Percentiles rank a stretch among this genome's conserved stretches.
phyloP scores from a whole-genome alignment of 2,888 invertebrate species.

The Fragum sueziense region DNA sequence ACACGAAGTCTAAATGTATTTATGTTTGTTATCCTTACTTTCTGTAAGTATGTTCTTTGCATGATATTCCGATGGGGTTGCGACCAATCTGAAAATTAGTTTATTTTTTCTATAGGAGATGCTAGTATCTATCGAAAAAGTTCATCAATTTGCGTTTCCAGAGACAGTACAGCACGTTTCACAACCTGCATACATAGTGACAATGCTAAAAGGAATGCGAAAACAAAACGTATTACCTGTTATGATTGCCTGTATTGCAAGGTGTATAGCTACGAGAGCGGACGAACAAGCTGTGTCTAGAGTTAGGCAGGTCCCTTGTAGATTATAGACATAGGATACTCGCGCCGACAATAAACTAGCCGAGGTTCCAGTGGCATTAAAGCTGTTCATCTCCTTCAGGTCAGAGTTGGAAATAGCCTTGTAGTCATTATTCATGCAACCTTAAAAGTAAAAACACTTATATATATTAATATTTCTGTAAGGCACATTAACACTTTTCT shows the following conservation, averaged over 20 bases:
- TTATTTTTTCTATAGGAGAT: background rate
- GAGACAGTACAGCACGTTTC: background rate
- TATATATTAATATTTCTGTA: too few species aligned
- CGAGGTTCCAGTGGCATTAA: constrained; percentile 64
- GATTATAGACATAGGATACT: constrained; percentile 68
- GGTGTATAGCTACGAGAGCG: constrained; percentile 62
- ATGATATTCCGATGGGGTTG: background rate
- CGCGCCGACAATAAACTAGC: constrained; percentile 66
- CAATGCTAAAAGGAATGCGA: too few species aligned
- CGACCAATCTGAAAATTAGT: background rate
- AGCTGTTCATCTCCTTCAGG: constrained; percentile 27
- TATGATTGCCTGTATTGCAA: constrained; percentile 68
- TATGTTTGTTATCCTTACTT: too few species aligned
- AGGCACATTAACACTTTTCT: too few species aligned
- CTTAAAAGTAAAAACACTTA: constrained; percentile 42
- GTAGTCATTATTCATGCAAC: constrained; percentile 64
- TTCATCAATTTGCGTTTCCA: background rate
- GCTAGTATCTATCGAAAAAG: background rate
- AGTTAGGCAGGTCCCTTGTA: constrained; percentile 66
- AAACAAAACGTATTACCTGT: constrained; percentile 7
- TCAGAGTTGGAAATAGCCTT: constrained; percentile 20
- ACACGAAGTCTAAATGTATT: too few species aligned
- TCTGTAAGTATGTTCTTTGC: background rate
- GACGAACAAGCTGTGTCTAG: constrained; percentile 74
- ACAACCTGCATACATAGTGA: too few species aligned